phyloP scores from a whole-genome alignment of 2,888 invertebrate species.

The Cryptocephalus moraei region DNA sequence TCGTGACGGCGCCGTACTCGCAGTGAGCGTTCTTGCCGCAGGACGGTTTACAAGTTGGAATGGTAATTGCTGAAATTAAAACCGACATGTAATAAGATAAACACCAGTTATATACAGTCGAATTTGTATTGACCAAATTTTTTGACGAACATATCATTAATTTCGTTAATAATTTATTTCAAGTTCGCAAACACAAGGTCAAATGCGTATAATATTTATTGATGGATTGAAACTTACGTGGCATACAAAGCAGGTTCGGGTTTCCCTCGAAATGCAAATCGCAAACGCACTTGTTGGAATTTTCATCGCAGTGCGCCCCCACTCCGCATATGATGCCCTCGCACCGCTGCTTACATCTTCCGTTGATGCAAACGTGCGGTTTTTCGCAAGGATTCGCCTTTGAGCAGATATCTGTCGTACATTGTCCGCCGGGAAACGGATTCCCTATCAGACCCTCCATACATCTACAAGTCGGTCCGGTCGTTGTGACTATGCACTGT shows the following conservation, averaged over 20 bases:
- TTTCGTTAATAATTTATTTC: too few species aligned
- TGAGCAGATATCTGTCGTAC: constrained; percentile 73
- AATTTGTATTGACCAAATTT: neutral
- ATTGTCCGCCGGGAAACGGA: constrained; percentile 84
- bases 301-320: constrained; percentile 75
- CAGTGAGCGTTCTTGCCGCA: constrained; percentile 83
- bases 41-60: constrained; percentile 67
- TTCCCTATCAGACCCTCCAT: constrained; percentile 79
- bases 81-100: neutral
- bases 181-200: too few species aligned
- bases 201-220: too few species aligned
- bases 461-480: constrained; percentile 82
- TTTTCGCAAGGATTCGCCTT: constrained; percentile 64
- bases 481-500: constrained; percentile 73
- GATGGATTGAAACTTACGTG: constrained; percentile 70
- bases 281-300: constrained; percentile 75
- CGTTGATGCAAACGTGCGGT: constrained; percentile 74
- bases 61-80: constrained; percentile 54
- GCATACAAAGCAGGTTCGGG: constrained; percentile 82
- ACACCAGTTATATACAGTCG: neutral
- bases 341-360: constrained; percentile 81
- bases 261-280: constrained; percentile 82
- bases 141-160: neutral
- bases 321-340: constrained; percentile 80
- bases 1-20: constrained; percentile 62